These are phyloP conservation scores for Temnothorax rugatulus DNA, from an alignment of 2,888 invertebrate species.

Conservation along the genomic window DNA sequence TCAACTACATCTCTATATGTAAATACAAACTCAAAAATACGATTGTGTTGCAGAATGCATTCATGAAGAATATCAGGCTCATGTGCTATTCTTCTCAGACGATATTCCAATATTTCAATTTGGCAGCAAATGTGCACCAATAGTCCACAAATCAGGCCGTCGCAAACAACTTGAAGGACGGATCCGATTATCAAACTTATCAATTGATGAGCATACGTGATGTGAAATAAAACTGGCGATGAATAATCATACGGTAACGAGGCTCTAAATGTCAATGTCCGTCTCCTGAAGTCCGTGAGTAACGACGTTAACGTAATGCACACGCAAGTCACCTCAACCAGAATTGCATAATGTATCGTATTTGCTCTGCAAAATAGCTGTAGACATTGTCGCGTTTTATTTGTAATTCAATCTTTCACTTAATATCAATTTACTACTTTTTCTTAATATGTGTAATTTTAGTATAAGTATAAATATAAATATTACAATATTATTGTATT, in stretches of 20 bases:
- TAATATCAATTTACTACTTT: not conserved
- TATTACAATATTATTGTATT: slow-evolving; percentile 5
- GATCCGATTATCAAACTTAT: slow-evolving; percentile 12
- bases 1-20: not conserved
- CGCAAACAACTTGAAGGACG: slow-evolving; percentile 51
- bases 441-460: not conserved
- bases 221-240: not conserved
- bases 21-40: slow-evolving; percentile 60
- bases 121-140: slow-evolving; percentile 57
- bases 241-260: slow-evolving; percentile 65
- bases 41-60: slow-evolving; percentile 58
- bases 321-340: slow-evolving; percentile 23
- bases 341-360: slow-evolving; percentile 30
- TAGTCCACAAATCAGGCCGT: slow-evolving; percentile 60
- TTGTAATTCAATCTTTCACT: not conserved
- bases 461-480: too few species aligned
- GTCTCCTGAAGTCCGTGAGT: slow-evolving; percentile 1
- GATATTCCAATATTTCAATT: slow-evolving; percentile 60
- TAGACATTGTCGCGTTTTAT: slow-evolving; percentile 12
- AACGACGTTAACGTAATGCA: not conserved
- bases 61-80: not conserved
- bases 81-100: slow-evolving; percentile 34
- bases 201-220: slow-evolving; percentile 50
- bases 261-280: slow-evolving; percentile 40
- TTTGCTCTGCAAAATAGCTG: slow-evolving; percentile 49